Evolutionary conservation across 2,797 vertebrate genomes (phyloP), one percentile per base, ranked within the genome.

Genomic region (Nothura maculosa): DNA sequence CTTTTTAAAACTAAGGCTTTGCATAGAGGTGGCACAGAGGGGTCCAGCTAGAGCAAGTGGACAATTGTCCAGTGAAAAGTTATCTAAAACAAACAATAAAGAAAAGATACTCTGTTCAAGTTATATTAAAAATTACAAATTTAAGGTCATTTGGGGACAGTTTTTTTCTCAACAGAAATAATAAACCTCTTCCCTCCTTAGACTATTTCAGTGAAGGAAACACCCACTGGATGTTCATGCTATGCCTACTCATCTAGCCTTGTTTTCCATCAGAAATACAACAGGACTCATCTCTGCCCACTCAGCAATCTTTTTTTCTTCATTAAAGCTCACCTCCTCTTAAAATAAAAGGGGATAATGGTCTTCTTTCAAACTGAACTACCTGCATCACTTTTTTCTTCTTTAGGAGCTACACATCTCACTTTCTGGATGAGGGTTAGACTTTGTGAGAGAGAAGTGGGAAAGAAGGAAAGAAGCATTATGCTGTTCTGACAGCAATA

Each of bases 401-500:
- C 47, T 61, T 17, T 12, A 9, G n/a, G 7, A 75, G 16, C 13
- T 4, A 17, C 2, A 15, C 24, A 5, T 83, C 76, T 52, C 15
- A 18, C 12, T 30, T 57, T 58, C 27, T 76, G 63, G 20, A 8
- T 42, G 10, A 14, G n/a, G 3, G 1, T 81, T 25, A 38, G 16
- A 42, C 22, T 30, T 55, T 28, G 12, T 47, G 30, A 60, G 58
- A 69, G 25, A 73, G 45, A 15, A 8, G 1, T 1, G 34, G 22
- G 54, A 30, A n/a, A 36, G 40, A 68, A 73, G 36, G 5, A 43
- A n/a, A 36, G 43, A 68, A 73, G 36, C 4, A 43, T 10, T 70
- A 21, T 66, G 64, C 17, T 28, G 10, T 72, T 54, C 48, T 0
- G 0, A 55, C 20, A 78, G 18, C 79, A 75, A 24, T 2, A 30